Percentiles rank a stretch among this genome's conserved stretches.
Conservation (phyloP, 1,140 invertebrate genomes). For the Spodoptera frugiperda region DNA sequence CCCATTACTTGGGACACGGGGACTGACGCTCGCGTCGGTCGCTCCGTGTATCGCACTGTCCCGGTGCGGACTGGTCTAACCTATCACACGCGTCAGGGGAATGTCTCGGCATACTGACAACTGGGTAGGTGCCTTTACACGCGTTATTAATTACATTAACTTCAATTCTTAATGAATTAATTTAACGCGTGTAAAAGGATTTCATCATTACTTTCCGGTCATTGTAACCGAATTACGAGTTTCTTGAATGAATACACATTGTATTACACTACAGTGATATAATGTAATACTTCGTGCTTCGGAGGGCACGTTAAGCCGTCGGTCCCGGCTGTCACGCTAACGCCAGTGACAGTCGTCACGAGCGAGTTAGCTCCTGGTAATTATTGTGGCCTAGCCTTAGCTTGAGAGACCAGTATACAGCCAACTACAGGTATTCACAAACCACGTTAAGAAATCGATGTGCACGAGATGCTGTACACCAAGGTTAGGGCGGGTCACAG, state of each 20-base stretch:
- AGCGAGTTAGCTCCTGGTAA: background rate
- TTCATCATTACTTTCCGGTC: background rate
- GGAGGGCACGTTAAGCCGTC: constrained; percentile 31
- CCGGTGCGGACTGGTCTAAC: background rate
- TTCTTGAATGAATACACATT: too few species aligned
- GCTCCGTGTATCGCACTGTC: too few species aligned
- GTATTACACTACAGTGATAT: too few species aligned
- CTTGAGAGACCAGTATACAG: too few species aligned
- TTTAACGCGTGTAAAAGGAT: background rate
- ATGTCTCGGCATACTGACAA: background rate
- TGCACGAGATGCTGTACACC: too few species aligned
- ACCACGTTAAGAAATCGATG: too few species aligned
- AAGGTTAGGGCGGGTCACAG: too few species aligned
- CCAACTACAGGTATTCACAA: too few species aligned
- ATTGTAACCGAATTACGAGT: too few species aligned
- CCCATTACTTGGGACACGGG: too few species aligned
- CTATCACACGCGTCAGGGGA: background rate
- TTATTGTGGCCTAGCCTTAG: background rate
- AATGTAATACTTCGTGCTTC: background rate
- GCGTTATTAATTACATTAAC: background rate
- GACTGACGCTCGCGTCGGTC: too few species aligned
- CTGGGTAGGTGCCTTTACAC: background rate
- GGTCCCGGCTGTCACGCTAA: constrained; percentile 17
- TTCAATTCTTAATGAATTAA: constrained; percentile 18
- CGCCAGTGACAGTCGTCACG: constrained; percentile 1